These are phyloP conservation scores for Mesoligia furuncula DNA, from an alignment of 2,888 invertebrate species.

Conservation along the genomic window DNA sequence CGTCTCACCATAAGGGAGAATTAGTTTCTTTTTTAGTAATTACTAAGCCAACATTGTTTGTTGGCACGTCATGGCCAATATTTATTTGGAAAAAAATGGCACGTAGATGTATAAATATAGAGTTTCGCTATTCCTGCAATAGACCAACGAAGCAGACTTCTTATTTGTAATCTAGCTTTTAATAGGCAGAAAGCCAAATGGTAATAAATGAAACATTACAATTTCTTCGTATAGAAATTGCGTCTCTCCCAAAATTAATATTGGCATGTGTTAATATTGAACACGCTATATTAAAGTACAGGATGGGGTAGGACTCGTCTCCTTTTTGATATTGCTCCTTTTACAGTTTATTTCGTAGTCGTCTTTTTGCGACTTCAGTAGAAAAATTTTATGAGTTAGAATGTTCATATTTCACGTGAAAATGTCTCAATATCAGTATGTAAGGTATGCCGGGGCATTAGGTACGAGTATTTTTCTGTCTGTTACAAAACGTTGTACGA, in stretches of 20 bases:
- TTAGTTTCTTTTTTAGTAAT: no score
- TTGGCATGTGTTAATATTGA: slow-evolving; percentile 44
- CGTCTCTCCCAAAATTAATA: slow-evolving; percentile 42
- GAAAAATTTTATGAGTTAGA: slow-evolving; percentile 16
- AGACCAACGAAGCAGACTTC: not conserved
- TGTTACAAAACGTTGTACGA: not conserved
- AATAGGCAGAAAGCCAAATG: slow-evolving; percentile 31
- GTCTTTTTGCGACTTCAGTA: not conserved
- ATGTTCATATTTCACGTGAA: slow-evolving; percentile 1
- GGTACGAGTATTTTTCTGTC: not conserved
- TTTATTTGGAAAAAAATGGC: no score
- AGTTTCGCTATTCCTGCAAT: no score
- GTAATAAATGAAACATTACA: slow-evolving; percentile 42
- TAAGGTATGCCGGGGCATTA: not conserved
- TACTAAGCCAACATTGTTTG: no score
- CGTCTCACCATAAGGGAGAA: no score
- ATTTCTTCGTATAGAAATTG: slow-evolving; percentile 37
- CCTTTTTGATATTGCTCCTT: slow-evolving; percentile 11
- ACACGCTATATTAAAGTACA: slow-evolving; percentile 27
- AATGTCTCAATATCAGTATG: not conserved
- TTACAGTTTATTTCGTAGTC: slow-evolving; percentile 13
- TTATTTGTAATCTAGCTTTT: not conserved
- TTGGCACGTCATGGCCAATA: no score
- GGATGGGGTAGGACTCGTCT: not conserved
- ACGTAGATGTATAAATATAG: no score